These are phyloP conservation scores for Sylvia borin DNA, from an alignment of 2,797 vertebrate species.

Conservation along the genomic window DNA sequence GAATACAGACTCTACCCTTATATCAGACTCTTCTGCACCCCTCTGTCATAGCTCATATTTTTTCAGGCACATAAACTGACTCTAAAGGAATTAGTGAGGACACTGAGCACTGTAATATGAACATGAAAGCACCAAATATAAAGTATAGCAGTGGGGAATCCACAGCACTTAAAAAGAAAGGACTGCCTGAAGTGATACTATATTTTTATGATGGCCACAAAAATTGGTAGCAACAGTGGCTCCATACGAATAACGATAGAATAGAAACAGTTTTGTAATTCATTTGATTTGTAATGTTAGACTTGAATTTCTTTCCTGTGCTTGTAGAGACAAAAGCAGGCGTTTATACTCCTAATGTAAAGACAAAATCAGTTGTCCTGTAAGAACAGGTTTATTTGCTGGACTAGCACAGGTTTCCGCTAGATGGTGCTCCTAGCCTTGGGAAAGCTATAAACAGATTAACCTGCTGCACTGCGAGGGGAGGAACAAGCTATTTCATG, in stretches of 20 bases:
- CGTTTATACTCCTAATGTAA: background rate
- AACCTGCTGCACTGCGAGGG: background rate
- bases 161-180: background rate
- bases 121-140: background rate
- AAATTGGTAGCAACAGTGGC: background rate
- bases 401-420: background rate
- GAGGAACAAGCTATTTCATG: background rate
- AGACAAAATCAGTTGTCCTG: background rate
- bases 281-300: background rate
- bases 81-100: background rate
- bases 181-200: background rate
- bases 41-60: background rate
- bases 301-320: background rate
- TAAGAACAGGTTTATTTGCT: background rate
- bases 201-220: background rate
- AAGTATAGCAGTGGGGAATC: background rate
- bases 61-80: background rate
- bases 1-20: background rate
- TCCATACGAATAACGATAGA: background rate
- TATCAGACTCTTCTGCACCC: background rate
- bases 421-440: constrained; percentile 57
- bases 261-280: background rate
- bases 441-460: background rate
- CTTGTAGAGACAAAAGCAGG: background rate
- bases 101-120: background rate